Evolutionary conservation across 2,888 invertebrate genomes (phyloP).

Genomic region (Leptinotarsa juncta): DNA sequence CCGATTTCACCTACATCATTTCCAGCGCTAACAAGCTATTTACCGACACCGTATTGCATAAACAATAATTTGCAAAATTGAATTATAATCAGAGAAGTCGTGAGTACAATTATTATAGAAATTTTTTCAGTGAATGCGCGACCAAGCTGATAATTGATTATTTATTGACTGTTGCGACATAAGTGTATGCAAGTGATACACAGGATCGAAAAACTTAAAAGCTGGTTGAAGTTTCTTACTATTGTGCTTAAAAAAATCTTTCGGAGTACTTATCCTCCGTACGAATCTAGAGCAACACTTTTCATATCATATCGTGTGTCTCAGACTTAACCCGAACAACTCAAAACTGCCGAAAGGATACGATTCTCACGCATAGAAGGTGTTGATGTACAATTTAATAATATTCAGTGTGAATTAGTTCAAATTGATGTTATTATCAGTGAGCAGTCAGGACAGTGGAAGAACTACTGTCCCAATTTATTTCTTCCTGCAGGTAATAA

Average conservation of each 20-base stretch:
- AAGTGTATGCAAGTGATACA: not conserved
- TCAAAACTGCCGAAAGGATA: no score
- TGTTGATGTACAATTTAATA: no score
- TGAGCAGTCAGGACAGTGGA: no score
- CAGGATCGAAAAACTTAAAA: not conserved
- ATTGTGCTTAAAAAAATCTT: no score
- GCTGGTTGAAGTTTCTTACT: no score
- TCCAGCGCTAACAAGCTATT: conserved; percentile 16
- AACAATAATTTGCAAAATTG: conserved; percentile 20
- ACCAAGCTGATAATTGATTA: conserved; percentile 2
- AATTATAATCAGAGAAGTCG: conserved; percentile 32
- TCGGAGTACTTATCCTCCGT: no score
- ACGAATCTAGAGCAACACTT: no score
- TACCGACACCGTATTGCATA: conserved; percentile 16
- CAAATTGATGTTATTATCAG: no score
- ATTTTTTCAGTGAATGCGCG: conserved; percentile 29
- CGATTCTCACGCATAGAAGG: no score
- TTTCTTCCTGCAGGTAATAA: not conserved
- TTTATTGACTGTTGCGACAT: not conserved
- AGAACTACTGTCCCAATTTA: not conserved
- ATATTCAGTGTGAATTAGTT: no score
- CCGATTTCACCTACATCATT: conserved; percentile 16
- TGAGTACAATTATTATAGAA: conserved; percentile 34
- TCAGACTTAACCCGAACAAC: no score
- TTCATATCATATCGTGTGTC: no score